Evolutionary conservation across 2,113 vertebrate species (phyloP).

Genomic region (Anhinga anhinga): DNA sequence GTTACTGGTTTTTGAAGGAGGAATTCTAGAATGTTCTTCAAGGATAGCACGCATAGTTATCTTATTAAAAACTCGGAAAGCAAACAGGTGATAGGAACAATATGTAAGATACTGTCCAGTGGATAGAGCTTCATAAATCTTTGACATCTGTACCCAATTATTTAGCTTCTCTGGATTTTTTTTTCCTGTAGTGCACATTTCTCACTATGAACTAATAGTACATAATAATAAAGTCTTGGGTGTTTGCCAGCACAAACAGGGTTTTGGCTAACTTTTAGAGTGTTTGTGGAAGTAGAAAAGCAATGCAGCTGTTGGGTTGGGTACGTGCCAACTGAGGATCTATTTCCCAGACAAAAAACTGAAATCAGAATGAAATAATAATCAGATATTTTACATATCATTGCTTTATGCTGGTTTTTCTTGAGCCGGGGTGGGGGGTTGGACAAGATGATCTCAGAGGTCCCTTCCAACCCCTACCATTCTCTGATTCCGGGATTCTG

Average conservation of each 20-base stretch:
- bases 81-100: slow-evolving; percentile 64
- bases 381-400: not conserved
- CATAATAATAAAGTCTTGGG: slow-evolving; percentile 70
- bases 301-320: slow-evolving; percentile 71
- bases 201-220: slow-evolving; percentile 71
- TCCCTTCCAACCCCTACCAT: too few species aligned
- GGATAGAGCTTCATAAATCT: slow-evolving; percentile 29
- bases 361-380: slow-evolving; percentile 5
- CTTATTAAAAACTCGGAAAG: slow-evolving; percentile 58
- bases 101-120: slow-evolving; percentile 34
- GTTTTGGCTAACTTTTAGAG: slow-evolving; percentile 59
- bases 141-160: slow-evolving; percentile 73
- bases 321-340: not conserved
- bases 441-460: too few species aligned
- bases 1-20: not conserved
- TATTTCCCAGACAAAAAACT: slow-evolving; percentile 47
- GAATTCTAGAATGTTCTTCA: slow-evolving; percentile 37
- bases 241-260: slow-evolving; percentile 62
- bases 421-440: not conserved
- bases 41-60: slow-evolving; percentile 50
- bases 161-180: slow-evolving; percentile 10
- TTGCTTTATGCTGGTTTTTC: not conserved
- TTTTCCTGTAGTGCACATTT: slow-evolving; percentile 53
- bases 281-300: slow-evolving; percentile 71
- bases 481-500: not conserved